Evolutionary conservation across 2,888 invertebrate genomes (phyloP), one percentile per base, ranked within the genome.

Genomic region (Pharmacophagus antenor): DNA sequence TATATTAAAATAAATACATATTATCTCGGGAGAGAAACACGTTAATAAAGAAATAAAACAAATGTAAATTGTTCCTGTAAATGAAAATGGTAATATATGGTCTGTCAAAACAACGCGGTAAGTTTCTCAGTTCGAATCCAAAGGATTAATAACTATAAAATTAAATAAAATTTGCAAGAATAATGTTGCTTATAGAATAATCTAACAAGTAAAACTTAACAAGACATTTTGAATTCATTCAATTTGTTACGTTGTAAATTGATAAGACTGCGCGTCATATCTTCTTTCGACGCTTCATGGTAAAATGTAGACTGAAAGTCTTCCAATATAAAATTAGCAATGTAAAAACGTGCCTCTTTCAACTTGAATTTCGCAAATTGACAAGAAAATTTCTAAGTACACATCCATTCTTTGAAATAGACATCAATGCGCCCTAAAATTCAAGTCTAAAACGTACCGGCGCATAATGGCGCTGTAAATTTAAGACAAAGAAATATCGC

Each of bases 311-410:
- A 70, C 69, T 50, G 70, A 71, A 70, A 69, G 72, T 67, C 70
- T 72, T 68, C 67, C 63, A 63, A 72, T 68, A 77, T 77, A 76
- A 65, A 77, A 80, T 80, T 78, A 77, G 63, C 62, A 61, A 76
- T 69, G 67, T 66, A 72, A 50, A 72, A 61, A 17, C 53, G n/a
- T 21, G 7, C 10, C 22, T 17, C 2, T 27, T 41, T 15, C 44
- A 3, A 41, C 18, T n/a, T n/a, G n/a, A n/a, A n/a, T n/a, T n/a
- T n/a, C n/a, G n/a, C n/a, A n/a, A n/a, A 59, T 54, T 49, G 25
- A 22, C 0, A 20, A 37, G 37, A 41, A 52, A 46, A 27, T 21
- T 49, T 21, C 25, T 44, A 37, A 37, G 44, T 25, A 41, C 54
- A 17, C 20, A 42, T 44, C 31, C 22, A 20, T 47, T 54, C 18